Conservation (phyloP, 2,888 invertebrate genomes). For the Hydrotaea diabolus region DNA sequence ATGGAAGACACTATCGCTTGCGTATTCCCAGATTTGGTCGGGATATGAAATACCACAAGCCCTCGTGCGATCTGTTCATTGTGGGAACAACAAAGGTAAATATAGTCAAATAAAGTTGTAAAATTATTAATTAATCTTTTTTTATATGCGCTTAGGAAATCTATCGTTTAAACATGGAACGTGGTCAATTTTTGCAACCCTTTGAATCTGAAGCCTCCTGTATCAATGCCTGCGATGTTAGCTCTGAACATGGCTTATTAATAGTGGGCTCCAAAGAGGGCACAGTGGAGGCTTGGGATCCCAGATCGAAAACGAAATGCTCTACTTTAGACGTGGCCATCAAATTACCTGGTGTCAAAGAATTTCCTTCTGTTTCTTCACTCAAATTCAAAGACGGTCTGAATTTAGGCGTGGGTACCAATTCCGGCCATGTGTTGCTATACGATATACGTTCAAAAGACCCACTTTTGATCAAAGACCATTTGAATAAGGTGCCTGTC, state of each 20-base stretch:
- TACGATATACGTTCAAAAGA: constrained; percentile 96
- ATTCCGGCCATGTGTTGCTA: constrained; percentile 94
- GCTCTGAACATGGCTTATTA: constrained; percentile 93
- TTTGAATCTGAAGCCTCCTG: constrained; percentile 87
- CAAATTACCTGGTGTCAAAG: constrained; percentile 83
- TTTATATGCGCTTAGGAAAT: constrained; percentile 86
- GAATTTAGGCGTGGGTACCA: constrained; percentile 94
- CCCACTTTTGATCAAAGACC: constrained; percentile 95
- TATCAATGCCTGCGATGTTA: constrained; percentile 92
- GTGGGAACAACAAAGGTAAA: constrained; percentile 92
- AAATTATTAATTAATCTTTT: neutral
- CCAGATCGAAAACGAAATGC: constrained; percentile 88
- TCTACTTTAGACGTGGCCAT: constrained; percentile 92
- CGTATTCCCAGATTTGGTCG: constrained; percentile 97
- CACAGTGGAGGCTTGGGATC: constrained; percentile 98
- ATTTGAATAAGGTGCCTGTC: constrained; percentile 95
- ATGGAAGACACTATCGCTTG: constrained; percentile 93
- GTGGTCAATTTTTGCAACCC: constrained; percentile 96
- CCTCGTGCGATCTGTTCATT: constrained; percentile 94
- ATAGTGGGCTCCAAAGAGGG: constrained; percentile 94
- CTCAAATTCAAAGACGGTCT: constrained; percentile 89
- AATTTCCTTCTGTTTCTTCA: constrained; percentile 83
- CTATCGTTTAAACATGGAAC: constrained; percentile 96
- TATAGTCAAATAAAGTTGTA: constrained; percentile 50
- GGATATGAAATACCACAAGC: constrained; percentile 94